Percentiles rank a stretch among this genome's conserved stretches.
phyloP scores from a whole-genome alignment of 1,140 invertebrate genomes.

The Sipha flava region DNA sequence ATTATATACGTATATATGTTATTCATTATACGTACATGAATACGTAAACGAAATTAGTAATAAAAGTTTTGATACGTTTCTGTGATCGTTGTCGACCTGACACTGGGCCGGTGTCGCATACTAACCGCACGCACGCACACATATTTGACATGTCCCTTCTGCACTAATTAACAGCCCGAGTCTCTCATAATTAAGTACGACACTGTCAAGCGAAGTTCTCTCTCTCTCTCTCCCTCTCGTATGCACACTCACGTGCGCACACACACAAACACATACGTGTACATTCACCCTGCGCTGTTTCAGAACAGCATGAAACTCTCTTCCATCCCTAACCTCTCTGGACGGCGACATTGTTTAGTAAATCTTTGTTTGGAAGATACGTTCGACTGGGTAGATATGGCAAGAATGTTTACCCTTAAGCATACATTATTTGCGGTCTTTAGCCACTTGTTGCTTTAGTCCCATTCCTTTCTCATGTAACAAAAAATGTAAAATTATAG shows the following conservation, averaged over 20 bases:
- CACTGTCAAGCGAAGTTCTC: conserved; percentile 5
- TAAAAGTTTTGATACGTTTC: background rate
- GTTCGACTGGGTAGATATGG: background rate
- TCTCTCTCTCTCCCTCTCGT: background rate
- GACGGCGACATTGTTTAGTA: background rate
- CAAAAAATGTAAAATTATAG: no score
- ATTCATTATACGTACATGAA: background rate
- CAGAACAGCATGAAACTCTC: background rate
- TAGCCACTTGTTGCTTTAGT: background rate
- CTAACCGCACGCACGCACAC: background rate
- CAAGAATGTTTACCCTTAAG: background rate
- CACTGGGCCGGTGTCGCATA: background rate
- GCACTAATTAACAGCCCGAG: conserved; percentile 11
- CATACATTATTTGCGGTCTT: background rate
- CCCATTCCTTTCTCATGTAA: no score
- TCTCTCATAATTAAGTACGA: background rate
- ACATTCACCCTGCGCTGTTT: background rate
- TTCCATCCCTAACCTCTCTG: background rate
- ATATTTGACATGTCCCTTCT: background rate
- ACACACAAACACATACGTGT: background rate
- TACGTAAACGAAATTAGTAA: background rate
- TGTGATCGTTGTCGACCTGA: background rate
- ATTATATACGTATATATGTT: no score
- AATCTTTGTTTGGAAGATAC: background rate
- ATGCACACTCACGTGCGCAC: no score